Base-by-base conservation (phyloP, 2,113 vertebrate genomes). In the Brachypteracias leptosomus region DNA sequence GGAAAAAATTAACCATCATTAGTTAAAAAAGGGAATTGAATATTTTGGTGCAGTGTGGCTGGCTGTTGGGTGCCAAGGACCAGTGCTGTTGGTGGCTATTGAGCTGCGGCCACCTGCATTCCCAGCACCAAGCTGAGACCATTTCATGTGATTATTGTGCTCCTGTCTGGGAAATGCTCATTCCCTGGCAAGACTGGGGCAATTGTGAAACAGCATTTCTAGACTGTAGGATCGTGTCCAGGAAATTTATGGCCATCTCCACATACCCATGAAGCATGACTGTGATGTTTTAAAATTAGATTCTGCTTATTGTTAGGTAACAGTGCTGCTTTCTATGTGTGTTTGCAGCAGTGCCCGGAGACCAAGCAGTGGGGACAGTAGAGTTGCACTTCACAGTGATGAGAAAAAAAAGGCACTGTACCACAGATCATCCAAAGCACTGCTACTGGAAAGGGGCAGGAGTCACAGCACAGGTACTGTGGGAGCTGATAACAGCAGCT, bases 311-410 rank as follows among this genome's bases (percentile, higher is more conserved):
- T 44, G 19, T 85, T 71, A 85, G 62, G 38, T 47, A 70, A 52
- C 33, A 1, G 1, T 40, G 25, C 17, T 65, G 65, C 40, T 83
- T 80, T 66, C 66, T 18, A 8, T 0, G 0, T 29, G 22, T 31
- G 47, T 61, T 77, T 87, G 71, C 19, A 57, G 66, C 47, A 51
- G 54, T 47, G 40, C 47, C 12, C 0, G 14, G 59, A 6, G 33
- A 72, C 26, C 0, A 2, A 49, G n/a, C 0, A 1, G 13, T 24
- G 51, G 29, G 44, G 40, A 57, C 47, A n/a, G 33, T 8, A n/a
- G 24, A 55, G 24, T 42, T 78, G 59, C 1, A 3, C 57, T 70
- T 14, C 10, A 8, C 6, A 20, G 22, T 29, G 19, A 15, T 61
- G 40, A 74, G 73, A 36, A 61, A 42, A 49, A 19, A 31, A 19